Evolutionary conservation across 2,113 vertebrate genomes (phyloP), one percentile per base, ranked within the genome.

Genomic region (Microcebus jonahi): DNA sequence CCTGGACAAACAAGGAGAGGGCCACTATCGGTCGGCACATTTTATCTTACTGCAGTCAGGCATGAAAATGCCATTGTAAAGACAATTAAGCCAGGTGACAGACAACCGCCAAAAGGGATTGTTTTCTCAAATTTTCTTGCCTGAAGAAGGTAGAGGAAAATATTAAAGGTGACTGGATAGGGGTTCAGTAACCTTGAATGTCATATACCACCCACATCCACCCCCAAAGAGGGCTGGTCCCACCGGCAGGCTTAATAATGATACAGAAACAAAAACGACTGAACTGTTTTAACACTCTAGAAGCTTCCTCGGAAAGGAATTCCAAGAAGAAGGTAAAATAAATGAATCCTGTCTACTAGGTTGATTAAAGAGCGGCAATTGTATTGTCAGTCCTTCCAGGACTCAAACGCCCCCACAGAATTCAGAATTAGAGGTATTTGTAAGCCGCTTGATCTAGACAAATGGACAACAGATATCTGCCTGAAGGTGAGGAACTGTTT

Each of bases 371-470:
- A 92, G 55, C 21, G 81, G 75, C 87, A n/a, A 55, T 71, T 88
- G 75, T 77, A 63, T 85, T 95, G 87, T 97, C 89, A 81, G 0
- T 45, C 18, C 75, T 95, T 76, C 70, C 48, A 93, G 92, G 59
- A 55, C 48, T 94, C 90, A 45, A 80, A 65, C 1, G 2, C 50
- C 27, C 29, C 65, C 12, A 9, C 36, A 81, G 92, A 97, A 95
- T 92, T 91, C 93, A 71, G 87, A 94, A 90, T 92, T 61, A 68
- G 87, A 95, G 21, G 45, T 34, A 68, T 39, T 84, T 4, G 39
- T 93, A 83, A 97, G 65, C 50, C 80, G 87, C 80, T 76, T 81
- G 89, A 95, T 97, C 57, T 70, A 97, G 92, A 98, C 90, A 97
- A 97, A 98, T 96, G 92, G 76, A 95, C 70, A 71, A 57, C 18